Conservation (phyloP, 2,888 invertebrate genomes). For the Lutraria lutraria region DNA sequence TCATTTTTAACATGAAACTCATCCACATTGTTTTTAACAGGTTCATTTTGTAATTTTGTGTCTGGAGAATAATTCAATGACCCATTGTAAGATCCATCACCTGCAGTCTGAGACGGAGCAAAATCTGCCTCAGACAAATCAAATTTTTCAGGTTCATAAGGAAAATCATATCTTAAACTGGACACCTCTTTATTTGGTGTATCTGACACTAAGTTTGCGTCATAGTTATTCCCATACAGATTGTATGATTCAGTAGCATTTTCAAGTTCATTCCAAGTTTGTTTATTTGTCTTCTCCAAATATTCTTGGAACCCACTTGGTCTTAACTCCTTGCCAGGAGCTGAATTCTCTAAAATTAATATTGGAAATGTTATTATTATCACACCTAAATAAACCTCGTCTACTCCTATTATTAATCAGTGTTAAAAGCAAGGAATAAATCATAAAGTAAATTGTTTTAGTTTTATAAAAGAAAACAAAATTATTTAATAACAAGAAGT, state of each 20-base stretch:
- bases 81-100: slow-evolving; percentile 59
- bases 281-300: slow-evolving; percentile 71
- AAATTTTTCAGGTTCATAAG: slow-evolving; percentile 77
- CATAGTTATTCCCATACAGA: slow-evolving; percentile 16
- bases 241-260: slow-evolving; percentile 30
- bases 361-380: neutral
- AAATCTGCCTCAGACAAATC: slow-evolving; percentile 81
- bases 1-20: neutral
- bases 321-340: slow-evolving; percentile 75
- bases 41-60: neutral
- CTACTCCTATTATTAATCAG: no score
- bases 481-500: no score
- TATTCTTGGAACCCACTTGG: slow-evolving; percentile 77
- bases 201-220: neutral
- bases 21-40: slow-evolving; percentile 20
- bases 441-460: no score
- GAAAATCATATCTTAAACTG: slow-evolving; percentile 71
- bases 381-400: no score
- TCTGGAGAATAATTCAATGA: slow-evolving; percentile 7
- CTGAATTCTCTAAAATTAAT: slow-evolving; percentile 64
- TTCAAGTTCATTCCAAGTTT: slow-evolving; percentile 71
- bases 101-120: slow-evolving; percentile 70
- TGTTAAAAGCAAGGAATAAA: no score
- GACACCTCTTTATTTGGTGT: slow-evolving; percentile 28
- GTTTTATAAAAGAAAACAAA: no score